phyloP scores from a whole-genome alignment of 1,140 invertebrate genomes.

The Hyphantria cunea region DNA sequence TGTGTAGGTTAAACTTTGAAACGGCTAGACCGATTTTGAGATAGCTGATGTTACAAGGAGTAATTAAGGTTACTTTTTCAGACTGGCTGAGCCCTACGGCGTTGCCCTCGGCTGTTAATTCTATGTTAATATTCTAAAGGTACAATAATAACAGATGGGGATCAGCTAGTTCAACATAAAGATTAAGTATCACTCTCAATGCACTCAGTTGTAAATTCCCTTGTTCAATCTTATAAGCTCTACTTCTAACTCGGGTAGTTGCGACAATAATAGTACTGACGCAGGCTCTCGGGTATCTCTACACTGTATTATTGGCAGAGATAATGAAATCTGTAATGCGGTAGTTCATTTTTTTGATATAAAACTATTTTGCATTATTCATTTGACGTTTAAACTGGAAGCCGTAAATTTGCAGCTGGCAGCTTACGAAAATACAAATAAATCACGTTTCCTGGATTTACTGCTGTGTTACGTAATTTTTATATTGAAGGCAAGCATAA shows the following conservation, averaged over 20 bases:
- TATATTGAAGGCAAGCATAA: neutral
- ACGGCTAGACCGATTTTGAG: too few species aligned
- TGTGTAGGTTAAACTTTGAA: too few species aligned
- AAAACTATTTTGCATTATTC: neutral
- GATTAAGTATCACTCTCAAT: too few species aligned
- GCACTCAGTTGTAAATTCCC: conserved; percentile 2
- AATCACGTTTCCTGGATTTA: too few species aligned
- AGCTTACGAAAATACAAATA: too few species aligned
- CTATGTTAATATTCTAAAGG: too few species aligned
- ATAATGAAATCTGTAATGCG: neutral
- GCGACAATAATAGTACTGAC: conserved; percentile 16
- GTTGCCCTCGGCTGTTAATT: too few species aligned
- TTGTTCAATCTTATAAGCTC: conserved; percentile 6
- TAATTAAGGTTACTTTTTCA: too few species aligned
- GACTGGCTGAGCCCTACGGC: too few species aligned
- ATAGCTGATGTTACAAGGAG: too few species aligned
- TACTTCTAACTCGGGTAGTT: conserved; percentile 5
- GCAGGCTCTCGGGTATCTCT: neutral
- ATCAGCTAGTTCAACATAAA: too few species aligned
- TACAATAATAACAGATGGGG: too few species aligned
- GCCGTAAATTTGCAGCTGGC: neutral
- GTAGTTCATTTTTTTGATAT: neutral
- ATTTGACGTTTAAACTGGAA: neutral
- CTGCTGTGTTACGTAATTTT: neutral
- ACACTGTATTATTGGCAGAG: conserved; percentile 4